A percentile compares a stretch with the other conserved stretches of the same genome.
Conservation (phyloP, 2,888 invertebrate genomes). For the Serrognathus titanus region DNA sequence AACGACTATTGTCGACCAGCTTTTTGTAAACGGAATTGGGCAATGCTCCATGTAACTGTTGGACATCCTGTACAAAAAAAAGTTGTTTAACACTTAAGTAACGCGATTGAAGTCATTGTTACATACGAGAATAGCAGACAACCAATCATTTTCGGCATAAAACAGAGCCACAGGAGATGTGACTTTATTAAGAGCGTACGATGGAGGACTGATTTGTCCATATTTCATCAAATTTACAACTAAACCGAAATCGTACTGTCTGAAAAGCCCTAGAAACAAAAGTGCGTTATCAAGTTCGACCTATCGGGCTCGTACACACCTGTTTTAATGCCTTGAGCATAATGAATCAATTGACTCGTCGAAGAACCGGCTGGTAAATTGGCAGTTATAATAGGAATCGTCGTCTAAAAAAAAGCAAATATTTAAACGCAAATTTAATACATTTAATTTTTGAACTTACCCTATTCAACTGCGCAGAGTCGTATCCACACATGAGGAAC, state of each 20-base stretch:
- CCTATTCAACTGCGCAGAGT: slow-evolving; percentile 54
- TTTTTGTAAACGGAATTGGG: slow-evolving; percentile 3
- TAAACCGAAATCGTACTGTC: slow-evolving; percentile 56
- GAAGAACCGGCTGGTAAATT: slow-evolving; percentile 29
- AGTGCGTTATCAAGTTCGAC: not conserved
- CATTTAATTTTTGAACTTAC: slow-evolving; percentile 38
- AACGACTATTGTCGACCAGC: slow-evolving; percentile 15
- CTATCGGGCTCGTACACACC: not conserved
- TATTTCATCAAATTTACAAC: slow-evolving; percentile 16
- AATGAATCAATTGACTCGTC: slow-evolving; percentile 28
- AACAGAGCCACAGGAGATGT: slow-evolving; percentile 48
- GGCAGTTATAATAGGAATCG: slow-evolving; percentile 22
- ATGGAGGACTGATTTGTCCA: slow-evolving; percentile 25
- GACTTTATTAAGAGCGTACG: slow-evolving; percentile 25
- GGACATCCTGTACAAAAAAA: slow-evolving; percentile 11
- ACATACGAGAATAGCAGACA: slow-evolving; percentile 45
- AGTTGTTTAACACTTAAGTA: slow-evolving; percentile 10
- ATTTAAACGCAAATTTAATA: not conserved
- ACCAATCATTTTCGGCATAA: slow-evolving; percentile 52
- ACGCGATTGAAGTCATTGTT: slow-evolving; percentile 42
- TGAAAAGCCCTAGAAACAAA: slow-evolving; percentile 43
- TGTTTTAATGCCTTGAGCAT: slow-evolving; percentile 23
- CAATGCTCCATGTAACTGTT: slow-evolving; percentile 8
- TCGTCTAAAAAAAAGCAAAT: slow-evolving; percentile 9
- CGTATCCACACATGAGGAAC: slow-evolving; percentile 63